Conservation (phyloP, 1,140 invertebrate genomes). For the Latrodectus geometricus region DNA sequence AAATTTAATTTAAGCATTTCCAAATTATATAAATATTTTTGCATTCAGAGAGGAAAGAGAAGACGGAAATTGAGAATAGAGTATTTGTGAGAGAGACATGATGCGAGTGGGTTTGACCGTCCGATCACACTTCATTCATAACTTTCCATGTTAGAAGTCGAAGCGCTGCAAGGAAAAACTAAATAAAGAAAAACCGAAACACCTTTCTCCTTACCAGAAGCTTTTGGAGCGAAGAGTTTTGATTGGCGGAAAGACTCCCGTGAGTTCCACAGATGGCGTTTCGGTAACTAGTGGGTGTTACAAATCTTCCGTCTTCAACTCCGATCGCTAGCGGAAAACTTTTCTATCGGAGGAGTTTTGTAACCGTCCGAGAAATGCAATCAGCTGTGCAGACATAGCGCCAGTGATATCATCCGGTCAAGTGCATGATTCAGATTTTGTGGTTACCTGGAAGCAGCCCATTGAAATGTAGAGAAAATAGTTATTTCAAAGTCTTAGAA, state of each 20-base stretch:
- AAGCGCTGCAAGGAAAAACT: no score
- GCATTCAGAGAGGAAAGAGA: no score
- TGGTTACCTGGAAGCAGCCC: neutral
- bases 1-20: no score
- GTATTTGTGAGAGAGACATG: no score
- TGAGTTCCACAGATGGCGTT: constrained; percentile 26
- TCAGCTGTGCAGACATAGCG: constrained; percentile 36
- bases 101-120: no score
- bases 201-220: neutral
- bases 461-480: constrained; percentile 18
- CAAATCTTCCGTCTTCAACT: neutral
- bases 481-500: neutral
- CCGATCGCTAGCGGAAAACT: neutral
- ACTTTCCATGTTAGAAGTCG: no score
- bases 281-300: constrained; percentile 12
- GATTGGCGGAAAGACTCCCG: constrained; percentile 18
- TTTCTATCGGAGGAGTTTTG: constrained; percentile 39
- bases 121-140: no score
- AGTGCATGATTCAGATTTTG: constrained; percentile 27
- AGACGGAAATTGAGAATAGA: no score
- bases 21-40: no score
- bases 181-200: no score
- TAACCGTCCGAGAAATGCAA: constrained; percentile 7
- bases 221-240: neutral
- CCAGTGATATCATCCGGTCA: constrained; percentile 13